Conservation (phyloP, 2,113 vertebrate genomes). For the Eubucco bourcierii region DNA sequence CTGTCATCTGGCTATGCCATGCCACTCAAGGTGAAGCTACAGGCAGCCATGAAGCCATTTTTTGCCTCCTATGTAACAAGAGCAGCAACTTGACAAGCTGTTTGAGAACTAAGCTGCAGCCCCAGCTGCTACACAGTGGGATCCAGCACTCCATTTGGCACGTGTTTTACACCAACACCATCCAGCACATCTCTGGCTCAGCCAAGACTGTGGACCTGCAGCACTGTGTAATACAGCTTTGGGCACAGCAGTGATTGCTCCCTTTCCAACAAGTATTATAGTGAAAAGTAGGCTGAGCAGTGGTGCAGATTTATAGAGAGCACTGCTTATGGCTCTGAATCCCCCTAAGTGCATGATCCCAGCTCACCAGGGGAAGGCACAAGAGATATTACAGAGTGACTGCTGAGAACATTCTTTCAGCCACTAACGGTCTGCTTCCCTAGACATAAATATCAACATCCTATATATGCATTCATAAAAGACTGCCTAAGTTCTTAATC, state of each 20-base stretch:
- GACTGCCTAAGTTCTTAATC: not conserved
- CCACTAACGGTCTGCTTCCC: not conserved
- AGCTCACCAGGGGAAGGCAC: not conserved
- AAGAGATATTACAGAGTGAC: not conserved
- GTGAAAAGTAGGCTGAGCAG: not conserved
- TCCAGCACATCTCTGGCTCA: not conserved
- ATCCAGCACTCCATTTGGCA: not conserved
- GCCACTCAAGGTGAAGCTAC: not conserved
- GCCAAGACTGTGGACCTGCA: not conserved
- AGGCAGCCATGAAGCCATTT: not conserved
- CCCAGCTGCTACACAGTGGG: not conserved
- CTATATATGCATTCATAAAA: not conserved
- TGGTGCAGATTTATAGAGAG: not conserved
- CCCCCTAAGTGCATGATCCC: not conserved
- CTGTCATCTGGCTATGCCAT: not conserved
- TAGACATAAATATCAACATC: not conserved
- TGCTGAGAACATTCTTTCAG: not conserved
- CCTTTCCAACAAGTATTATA: not conserved
- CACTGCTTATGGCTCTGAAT: not conserved
- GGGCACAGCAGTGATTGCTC: not conserved
- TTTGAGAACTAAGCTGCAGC: not conserved
- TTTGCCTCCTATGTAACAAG: not conserved
- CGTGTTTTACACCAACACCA: not conserved
- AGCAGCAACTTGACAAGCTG: not conserved
- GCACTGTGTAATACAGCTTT: accelerated